Conservation (phyloP, 2,113 vertebrate species). For the Nothoprocta pentlandii region DNA sequence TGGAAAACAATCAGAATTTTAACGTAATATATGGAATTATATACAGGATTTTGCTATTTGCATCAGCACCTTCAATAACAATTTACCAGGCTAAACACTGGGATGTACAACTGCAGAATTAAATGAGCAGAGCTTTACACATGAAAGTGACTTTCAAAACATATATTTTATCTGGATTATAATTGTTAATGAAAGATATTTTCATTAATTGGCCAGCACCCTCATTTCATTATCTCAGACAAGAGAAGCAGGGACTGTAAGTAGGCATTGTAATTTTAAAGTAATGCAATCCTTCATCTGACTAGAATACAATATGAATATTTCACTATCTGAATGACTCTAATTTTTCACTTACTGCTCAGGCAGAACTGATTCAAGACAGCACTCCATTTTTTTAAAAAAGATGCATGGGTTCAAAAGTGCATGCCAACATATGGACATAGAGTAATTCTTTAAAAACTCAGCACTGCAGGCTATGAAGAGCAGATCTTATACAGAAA, state of each 20-base stretch:
- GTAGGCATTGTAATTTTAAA: slow-evolving; percentile 9
- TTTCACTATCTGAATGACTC: slow-evolving; percentile 23
- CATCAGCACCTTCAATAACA: not conserved
- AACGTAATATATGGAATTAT: not conserved
- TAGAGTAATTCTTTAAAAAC: slow-evolving; percentile 73
- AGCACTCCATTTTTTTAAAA: not conserved
- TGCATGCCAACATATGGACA: slow-evolving; percentile 64
- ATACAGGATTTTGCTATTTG: not conserved
- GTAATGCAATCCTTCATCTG: slow-evolving; percentile 9
- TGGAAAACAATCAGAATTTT: not conserved
- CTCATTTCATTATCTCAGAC: slow-evolving; percentile 57
- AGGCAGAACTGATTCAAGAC: slow-evolving; percentile 20
- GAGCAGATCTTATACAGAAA: slow-evolving; percentile 72
- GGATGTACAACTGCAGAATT: not conserved
- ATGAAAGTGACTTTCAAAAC: not conserved
- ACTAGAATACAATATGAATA: slow-evolving; percentile 30
- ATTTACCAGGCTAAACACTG: not conserved
- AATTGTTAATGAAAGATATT: slow-evolving; percentile 61
- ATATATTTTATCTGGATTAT: slow-evolving; percentile 38
- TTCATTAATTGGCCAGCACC: slow-evolving; percentile 58
- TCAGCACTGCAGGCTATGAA: slow-evolving; percentile 71
- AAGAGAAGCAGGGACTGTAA: slow-evolving; percentile 19
- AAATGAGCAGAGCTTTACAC: not conserved
- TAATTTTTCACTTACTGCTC: slow-evolving; percentile 32
- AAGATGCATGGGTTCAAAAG: slow-evolving; percentile 66